Evolutionary conservation across 2,797 vertebrate species (phyloP), one percentile per base, ranked within the genome.

Genomic region (Limosa lapponica): DNA sequence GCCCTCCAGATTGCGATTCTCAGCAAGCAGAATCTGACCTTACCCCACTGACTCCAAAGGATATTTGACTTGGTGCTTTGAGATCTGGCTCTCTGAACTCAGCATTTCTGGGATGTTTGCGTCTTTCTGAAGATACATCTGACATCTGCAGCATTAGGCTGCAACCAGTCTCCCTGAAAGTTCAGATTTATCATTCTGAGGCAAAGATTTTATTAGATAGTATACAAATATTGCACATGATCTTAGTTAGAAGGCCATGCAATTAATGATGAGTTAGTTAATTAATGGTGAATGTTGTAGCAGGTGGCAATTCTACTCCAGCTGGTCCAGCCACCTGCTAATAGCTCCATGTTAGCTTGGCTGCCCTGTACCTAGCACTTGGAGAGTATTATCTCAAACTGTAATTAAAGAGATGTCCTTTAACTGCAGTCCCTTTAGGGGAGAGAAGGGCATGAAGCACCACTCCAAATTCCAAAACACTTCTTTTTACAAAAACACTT

Each of bases 231-330:
- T 61, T 82, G 34, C 58, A 65, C 49, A 62, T 80, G 49, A 77
- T 82, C 78, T 88, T 80, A 62, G 83, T 73, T 92, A 86, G 85
- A 92, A 87, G 70, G 65, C 90, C 67, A 78, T 77, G 58, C 71
- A 89, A 95, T 96, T 97, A 98, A 96, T 94, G 91, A 97, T 92
- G 87, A 96, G 82, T 43, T 95, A 41, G 67, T 87, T 98, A 98
- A 98, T 97, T 95, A 97, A 96, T 78, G 75, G 44, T 87, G 90
- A 96, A 87, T 74, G 70, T 69, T 85, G 81, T 41, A 95, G 83
- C 86, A 97, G 94, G 88, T 95, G 89, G 89, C 73, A 91, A 62
- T 88, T 96, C 93, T 69, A 66, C n/a, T 97, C 94, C 92, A 97
- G 79, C 87, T 97, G 94, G 74, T 80, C 86, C 89, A 87, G 82